A percentile compares a stretch with the other conserved stretches of the same genome.
Evolutionary conservation across 2,797 vertebrate species (phyloP).

Genomic region (Emys orbicularis): DNA sequence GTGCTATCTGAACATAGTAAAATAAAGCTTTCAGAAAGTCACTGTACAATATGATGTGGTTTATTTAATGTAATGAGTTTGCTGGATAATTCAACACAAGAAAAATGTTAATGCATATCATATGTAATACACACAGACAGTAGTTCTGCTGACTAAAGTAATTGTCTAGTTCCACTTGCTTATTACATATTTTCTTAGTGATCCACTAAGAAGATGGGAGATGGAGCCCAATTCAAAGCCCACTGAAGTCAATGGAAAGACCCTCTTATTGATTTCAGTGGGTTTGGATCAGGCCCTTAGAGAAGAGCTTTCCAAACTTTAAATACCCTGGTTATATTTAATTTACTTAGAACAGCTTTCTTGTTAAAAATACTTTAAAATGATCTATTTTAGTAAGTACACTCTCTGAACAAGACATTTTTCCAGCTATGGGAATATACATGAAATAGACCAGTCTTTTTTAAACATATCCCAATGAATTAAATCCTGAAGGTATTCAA

Average conservation of each 20-base stretch:
- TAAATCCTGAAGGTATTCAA: fast-evolving
- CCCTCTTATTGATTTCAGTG: background rate
- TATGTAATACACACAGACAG: background rate
- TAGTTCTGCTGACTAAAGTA: slow-evolving; percentile 20
- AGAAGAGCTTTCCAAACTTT: background rate
- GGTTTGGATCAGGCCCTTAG: background rate
- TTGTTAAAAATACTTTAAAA: background rate
- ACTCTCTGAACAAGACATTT: background rate
- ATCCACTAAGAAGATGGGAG: background rate
- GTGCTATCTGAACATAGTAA: background rate
- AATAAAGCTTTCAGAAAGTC: background rate
- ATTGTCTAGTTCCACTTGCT: background rate
- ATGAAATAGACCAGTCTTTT: background rate
- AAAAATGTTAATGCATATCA: slow-evolving; percentile 44
- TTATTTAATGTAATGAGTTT: slow-evolving; percentile 55
- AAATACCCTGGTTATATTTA: background rate
- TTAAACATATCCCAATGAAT: fast-evolving
- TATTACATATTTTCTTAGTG: background rate
- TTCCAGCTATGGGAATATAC: background rate
- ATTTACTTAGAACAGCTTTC: fast-evolving
- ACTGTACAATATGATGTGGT: slow-evolving; percentile 43
- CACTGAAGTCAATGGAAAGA: background rate
- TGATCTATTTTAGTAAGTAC: background rate
- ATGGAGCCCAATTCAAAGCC: background rate
- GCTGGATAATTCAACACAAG: slow-evolving; percentile 43